Evolutionary conservation across 2,113 vertebrate genomes (phyloP), one percentile per base, ranked within the genome.

Genomic region (Pseudorhombus dupliciocellatus): DNA sequence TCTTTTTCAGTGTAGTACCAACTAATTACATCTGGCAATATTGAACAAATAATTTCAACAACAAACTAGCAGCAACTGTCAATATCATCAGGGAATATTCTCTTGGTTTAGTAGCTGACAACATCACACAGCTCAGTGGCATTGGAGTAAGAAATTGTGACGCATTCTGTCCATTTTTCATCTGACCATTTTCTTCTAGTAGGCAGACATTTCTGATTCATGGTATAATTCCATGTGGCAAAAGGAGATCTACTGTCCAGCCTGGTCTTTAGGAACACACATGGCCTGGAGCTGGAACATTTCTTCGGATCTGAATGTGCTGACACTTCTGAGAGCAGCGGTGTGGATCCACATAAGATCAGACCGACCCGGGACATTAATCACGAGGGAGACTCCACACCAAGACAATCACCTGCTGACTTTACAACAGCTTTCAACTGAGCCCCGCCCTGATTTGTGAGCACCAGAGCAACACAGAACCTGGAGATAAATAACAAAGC

Each of bases 321-420:
- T 52, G 46, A 65, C 20, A 59, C 16, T 37, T 31, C 21, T 53
- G 31, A 57, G 21, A 66, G 16, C 56, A 26, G 30, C 5, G n/a
- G 6, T 0, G 1, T 7, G 24, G 8, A 84, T 21, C 25, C 7
- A 24, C 40, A 66, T 31, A 44, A 46, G 24, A 28, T 44, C 60
- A 70, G 8, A 59, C 16, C 28, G 42, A 70, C 24, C 8, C 28
- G 21, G 20, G 20, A 40, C 18, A 74, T 67, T 26, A 72, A 52
- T 59, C 58, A 80, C 26, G n/a, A 56, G 16, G 22, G 40, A 65
- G 5, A 31, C 54, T 37, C 25, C 9, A n/a, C 50, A 68, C 67
- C 34, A 70, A 66, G 18, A 18, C 48, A n/a, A 28, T 31, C 48
- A 21, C 28, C 34, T 28, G 21, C 50, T 18, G 30, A 2, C 14